Base-by-base conservation (phyloP, 2,888 invertebrate species). In the Tholera decimalis region DNA sequence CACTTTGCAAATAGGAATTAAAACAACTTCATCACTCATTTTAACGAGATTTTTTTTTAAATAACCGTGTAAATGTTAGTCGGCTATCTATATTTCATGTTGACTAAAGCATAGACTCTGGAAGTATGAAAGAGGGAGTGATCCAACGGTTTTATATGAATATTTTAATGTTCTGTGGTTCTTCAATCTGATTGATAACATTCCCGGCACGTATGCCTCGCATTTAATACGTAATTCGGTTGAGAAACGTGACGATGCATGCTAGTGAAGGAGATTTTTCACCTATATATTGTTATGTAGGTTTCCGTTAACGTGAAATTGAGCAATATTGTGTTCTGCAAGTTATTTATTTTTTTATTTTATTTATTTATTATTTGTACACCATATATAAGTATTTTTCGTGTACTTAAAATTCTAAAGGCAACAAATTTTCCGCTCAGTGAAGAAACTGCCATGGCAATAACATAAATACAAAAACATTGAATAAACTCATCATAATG, bases 151-250 rank as follows among this genome's bases (percentile, higher is more conserved):
- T 43, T 15, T 26, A 5, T 37, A 43, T 61, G 54, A 49, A 69
- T 68, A 68, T 49, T 37, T n/a, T 9, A 37, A 49, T 50, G 33
- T 20, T 47, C 28, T 44, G 51, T 33, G 49, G 54, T 50, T 41
- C n/a, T 44, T 22, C 28, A 37, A 53, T 66, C 37, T 50, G 49
- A 46, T 56, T 46, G 30, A 54, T 50, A 50, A 6, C 0, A 67
- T 73, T 73, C 57, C 26, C 5, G 39, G 54, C 68, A 73, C 73
- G 73, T 67, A 18, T 61, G 15, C 8, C 2, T 49, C 49, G 7
- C n/a, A 20, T 50, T 22, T 44, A 22, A 39, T 46, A 26, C 43
- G 37, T 26, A 11, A 28, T 41, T 39, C 0, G 37, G 24, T 37
- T 30, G 8, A 13, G 22, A 26, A 18, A 20, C 67, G 57, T 73